Conservation (phyloP, 2,888 invertebrate genomes). For the Steinernema hermaphroditum region DNA sequence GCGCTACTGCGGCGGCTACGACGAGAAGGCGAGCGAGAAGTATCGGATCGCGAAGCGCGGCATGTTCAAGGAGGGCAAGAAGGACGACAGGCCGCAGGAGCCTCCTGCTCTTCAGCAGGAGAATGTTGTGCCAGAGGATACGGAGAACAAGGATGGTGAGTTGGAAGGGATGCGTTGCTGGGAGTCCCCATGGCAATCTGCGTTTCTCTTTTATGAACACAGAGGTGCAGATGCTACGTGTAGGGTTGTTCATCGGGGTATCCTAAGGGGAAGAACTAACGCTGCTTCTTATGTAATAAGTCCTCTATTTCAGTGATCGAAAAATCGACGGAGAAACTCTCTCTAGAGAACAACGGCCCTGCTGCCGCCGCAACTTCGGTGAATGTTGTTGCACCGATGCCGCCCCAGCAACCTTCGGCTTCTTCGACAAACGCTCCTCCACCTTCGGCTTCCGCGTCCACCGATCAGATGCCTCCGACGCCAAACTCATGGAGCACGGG, state of each 20-base stretch:
- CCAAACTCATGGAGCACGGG: neutral
- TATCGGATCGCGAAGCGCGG: neutral
- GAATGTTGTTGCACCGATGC: conserved; percentile 20
- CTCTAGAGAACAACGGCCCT: conserved; percentile 14
- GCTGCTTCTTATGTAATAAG: too few species aligned
- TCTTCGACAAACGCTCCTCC: neutral
- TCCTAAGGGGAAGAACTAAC: too few species aligned
- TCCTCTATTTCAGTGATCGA: neutral
- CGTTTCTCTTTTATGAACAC: too few species aligned
- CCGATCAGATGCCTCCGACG: conserved; percentile 2
- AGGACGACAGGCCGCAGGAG: neutral
- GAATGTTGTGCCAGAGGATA: neutral
- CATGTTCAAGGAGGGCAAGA: neutral
- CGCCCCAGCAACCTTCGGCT: neutral
- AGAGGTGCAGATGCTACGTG: too few species aligned
- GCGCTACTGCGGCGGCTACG: neutral
- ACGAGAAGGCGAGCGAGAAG: neutral
- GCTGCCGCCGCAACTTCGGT: conserved; percentile 8
- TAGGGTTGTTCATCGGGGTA: too few species aligned
- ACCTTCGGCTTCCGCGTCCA: neutral
- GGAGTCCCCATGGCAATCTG: too few species aligned
- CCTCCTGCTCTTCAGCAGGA: neutral
- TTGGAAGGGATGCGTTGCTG: too few species aligned
- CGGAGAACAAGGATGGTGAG: neutral
- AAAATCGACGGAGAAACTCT: neutral